phyloP scores from a whole-genome alignment of 2,113 vertebrate genomes.

The Rhabdomys dilectus region DNA sequence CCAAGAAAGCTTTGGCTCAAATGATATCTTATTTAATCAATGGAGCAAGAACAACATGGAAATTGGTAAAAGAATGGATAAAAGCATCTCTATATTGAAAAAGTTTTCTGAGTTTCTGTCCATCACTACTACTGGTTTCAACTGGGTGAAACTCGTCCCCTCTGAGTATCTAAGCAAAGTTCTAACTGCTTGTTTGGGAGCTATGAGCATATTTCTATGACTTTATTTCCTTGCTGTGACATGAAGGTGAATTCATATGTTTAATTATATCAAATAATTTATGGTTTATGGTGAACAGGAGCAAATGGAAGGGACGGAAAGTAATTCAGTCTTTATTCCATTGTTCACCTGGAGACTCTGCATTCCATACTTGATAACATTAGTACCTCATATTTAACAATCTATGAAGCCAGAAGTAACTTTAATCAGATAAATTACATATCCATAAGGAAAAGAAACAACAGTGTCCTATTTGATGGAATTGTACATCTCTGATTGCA shows the following conservation, averaged over 20 bases:
- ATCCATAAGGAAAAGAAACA: neutral
- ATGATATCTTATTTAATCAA: neutral
- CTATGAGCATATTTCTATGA: neutral
- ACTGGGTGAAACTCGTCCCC: neutral
- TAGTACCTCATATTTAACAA: neutral
- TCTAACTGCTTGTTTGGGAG: neutral
- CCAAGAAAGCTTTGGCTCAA: neutral
- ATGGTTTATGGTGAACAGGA: neutral
- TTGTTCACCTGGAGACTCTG: neutral
- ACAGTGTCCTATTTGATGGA: neutral
- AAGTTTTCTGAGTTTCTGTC: neutral
- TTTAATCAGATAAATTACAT: neutral
- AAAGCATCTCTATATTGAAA: neutral
- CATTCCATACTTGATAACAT: neutral
- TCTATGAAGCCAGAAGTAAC: neutral
- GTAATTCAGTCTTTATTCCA: neutral
- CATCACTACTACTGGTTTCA: neutral
- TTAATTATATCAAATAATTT: neutral
- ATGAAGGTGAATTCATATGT: neutral
- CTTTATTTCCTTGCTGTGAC: neutral
- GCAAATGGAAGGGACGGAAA: neutral
- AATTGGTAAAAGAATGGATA: neutral
- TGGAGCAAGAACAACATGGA: neutral
- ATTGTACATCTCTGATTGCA: fast-evolving
- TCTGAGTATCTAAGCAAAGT: neutral